These are phyloP conservation scores for Sphaerophoria rueppellii DNA, from an alignment of 2,888 invertebrate species.

Conservation along the genomic window DNA sequence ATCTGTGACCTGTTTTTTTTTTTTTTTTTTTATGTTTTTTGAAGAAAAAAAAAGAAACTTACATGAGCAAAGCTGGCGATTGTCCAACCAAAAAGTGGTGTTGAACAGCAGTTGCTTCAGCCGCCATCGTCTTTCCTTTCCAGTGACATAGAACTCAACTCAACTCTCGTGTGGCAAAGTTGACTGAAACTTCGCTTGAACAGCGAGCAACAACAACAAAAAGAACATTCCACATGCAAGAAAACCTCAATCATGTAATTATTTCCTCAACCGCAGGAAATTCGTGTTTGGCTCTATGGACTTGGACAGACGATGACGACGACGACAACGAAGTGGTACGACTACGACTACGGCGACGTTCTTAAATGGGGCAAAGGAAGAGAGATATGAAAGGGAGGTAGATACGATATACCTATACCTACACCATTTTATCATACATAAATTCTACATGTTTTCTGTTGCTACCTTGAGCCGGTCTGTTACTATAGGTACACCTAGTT, in stretches of 20 bases:
- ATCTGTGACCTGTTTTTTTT: slow-evolving; percentile 13
- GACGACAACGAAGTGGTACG: slow-evolving; percentile 43
- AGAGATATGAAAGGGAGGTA: slow-evolving; percentile 12
- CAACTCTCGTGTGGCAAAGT: slow-evolving; percentile 34
- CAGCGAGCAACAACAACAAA: slow-evolving; percentile 27
- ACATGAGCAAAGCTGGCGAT: not conserved
- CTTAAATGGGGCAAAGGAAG: slow-evolving; percentile 29
- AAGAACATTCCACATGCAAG: slow-evolving; percentile 39
- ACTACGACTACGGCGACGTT: not conserved
- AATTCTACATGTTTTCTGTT: not conserved
- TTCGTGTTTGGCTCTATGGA: slow-evolving; percentile 60
- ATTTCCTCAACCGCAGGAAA: slow-evolving; percentile 80
- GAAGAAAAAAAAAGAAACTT: not conserved
- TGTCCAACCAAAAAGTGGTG: slow-evolving; percentile 35
- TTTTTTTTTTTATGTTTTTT: not conserved
- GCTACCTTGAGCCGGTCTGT: not conserved
- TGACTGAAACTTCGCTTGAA: not conserved
- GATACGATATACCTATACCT: not conserved
- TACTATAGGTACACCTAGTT: slow-evolving; percentile 5
- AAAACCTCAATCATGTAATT: slow-evolving; percentile 81
- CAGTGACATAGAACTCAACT: slow-evolving; percentile 38
- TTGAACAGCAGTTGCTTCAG: slow-evolving; percentile 38
- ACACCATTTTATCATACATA: slow-evolving; percentile 15
- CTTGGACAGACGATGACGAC: not conserved
- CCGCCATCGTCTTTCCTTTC: slow-evolving; percentile 51